Base-by-base conservation (phyloP, 2,113 vertebrate species). In the Melanotaenia duboulayi region DNA sequence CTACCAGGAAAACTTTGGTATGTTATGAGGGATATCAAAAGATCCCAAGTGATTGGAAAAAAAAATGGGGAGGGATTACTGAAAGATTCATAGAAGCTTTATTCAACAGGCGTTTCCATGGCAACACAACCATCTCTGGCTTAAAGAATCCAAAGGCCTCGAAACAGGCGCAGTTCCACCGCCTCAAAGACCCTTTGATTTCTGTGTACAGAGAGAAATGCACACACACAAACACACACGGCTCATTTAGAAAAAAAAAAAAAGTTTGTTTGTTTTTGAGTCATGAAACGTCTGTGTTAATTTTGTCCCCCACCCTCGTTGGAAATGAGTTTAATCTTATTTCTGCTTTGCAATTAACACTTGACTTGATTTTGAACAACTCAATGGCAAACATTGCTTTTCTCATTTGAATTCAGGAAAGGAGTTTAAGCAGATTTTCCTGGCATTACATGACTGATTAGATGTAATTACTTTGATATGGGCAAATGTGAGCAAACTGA, bases 51-150 rank as follows among this genome's bases (percentile, higher is more conserved):
- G 86, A 80, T 77, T 22, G 55, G 59, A 82, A 71, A 48, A 74
- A 62, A 83, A 87, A 80, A 39, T 2, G 11, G 9, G 19, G 24
- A 35, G 69, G 54, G 62, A 73, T 65, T 87, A 70, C 79, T 90
- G 88, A 92, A 92, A 89, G 80, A 90, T 91, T 91, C 85, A 92
- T 91, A 86, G 64, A 86, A 90, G 79, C 83, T 79, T 86, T 59
- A 78, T 80, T 91, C 90, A 92, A 92, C 88, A 91, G 88, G 88
- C 86, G 89, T 92, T 89, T 87, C 91, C 86, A 91, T 92, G 82
- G 90, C 89, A 92, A 92, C 91, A 64, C 90, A 87, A 87, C 75
- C 40, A 68, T 90, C 84, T 87, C 83, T 79, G 82, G 85, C 88
- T 84, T 67, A 83, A 74, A 89, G 81, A 84, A 87, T n/a, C 85